A percentile compares a stretch with the other conserved stretches of the same genome.
These are phyloP conservation scores for Patiria miniata DNA, from an alignment of 35 echinoderm and acorn worm genomes.

Conservation along the genomic window DNA sequence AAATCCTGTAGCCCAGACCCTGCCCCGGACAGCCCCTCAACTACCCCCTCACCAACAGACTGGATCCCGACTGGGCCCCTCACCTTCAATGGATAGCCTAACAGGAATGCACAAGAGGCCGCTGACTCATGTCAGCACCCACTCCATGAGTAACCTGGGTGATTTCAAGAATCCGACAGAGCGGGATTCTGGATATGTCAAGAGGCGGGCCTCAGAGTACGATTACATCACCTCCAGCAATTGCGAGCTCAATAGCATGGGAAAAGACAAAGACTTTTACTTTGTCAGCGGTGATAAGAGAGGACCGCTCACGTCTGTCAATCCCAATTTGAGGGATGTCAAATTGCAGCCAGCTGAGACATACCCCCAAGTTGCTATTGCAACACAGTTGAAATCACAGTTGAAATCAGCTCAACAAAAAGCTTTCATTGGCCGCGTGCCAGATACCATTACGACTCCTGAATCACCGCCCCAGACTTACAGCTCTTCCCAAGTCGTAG, in stretches of 20 bases:
- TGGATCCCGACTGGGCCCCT: neutral
- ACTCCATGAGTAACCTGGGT: constrained; percentile 37
- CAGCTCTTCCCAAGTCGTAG: constrained; percentile 42
- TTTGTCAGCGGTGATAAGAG: constrained; percentile 18
- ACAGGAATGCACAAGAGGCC: neutral
- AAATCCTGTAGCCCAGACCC: neutral
- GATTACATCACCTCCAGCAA: constrained; percentile 6
- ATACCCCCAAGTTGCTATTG: constrained; percentile 65
- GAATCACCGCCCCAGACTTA: constrained; percentile 34
- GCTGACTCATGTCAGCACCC: neutral
- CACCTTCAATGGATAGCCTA: neutral
- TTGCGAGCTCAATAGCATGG: neutral
- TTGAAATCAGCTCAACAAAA: constrained; percentile 53
- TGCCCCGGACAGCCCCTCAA: neutral
- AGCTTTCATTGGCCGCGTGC: constrained; percentile 34
- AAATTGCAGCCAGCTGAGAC: constrained; percentile 59
- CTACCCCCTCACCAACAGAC: neutral
- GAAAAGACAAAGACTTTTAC: constrained; percentile 17
- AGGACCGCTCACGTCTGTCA: neutral
- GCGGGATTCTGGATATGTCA: constrained; percentile 32
- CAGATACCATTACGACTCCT: neutral
- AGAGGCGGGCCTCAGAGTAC: constrained; percentile 38
- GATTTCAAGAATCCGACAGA: constrained; percentile 16
- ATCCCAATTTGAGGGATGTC: constrained; percentile 26
- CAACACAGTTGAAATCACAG: constrained; percentile 55